phyloP scores from a whole-genome alignment of 2,888 invertebrate species.

The Lasioglossum zephyrum region DNA sequence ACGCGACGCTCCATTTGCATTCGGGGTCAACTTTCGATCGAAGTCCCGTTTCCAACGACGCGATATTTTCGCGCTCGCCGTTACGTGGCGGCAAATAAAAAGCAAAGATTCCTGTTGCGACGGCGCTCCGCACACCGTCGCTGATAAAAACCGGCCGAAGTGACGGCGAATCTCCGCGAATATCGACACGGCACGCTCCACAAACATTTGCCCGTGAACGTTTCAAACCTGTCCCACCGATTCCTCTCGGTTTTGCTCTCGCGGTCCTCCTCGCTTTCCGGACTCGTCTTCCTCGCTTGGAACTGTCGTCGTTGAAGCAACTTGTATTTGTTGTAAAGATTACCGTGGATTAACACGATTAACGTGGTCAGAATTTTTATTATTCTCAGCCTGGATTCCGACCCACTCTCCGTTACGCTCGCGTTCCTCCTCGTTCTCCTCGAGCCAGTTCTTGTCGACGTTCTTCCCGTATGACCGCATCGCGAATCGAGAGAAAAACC shows the following conservation, averaged over 20 bases:
- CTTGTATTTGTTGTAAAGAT: not conserved
- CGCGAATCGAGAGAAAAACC: not conserved
- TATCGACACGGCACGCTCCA: slow-evolving; percentile 69
- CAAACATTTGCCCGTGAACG: slow-evolving; percentile 70
- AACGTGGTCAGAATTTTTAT: not conserved
- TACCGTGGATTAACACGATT: not conserved
- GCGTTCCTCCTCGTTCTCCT: not conserved
- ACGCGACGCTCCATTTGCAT: slow-evolving; percentile 21
- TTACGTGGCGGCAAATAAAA: slow-evolving; percentile 27
- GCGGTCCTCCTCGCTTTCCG: not conserved
- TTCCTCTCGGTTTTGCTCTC: not conserved
- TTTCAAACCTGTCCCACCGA: slow-evolving; percentile 37
- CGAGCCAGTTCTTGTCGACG: not conserved
- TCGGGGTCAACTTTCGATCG: slow-evolving; percentile 10
- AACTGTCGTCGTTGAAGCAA: not conserved
- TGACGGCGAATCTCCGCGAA: slow-evolving; percentile 57
- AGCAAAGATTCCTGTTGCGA: slow-evolving; percentile 34
- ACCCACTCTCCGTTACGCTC: not conserved
- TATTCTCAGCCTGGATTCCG: not conserved
- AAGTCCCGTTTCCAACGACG: not conserved
- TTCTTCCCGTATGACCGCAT: slow-evolving; percentile 25
- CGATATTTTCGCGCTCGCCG: not conserved
- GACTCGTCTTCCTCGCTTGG: not conserved
- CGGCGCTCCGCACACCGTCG: slow-evolving; percentile 2
- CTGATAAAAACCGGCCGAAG: slow-evolving; percentile 61